Conservation (phyloP, 2,797 vertebrate genomes). For the Eremophila alpestris region DNA sequence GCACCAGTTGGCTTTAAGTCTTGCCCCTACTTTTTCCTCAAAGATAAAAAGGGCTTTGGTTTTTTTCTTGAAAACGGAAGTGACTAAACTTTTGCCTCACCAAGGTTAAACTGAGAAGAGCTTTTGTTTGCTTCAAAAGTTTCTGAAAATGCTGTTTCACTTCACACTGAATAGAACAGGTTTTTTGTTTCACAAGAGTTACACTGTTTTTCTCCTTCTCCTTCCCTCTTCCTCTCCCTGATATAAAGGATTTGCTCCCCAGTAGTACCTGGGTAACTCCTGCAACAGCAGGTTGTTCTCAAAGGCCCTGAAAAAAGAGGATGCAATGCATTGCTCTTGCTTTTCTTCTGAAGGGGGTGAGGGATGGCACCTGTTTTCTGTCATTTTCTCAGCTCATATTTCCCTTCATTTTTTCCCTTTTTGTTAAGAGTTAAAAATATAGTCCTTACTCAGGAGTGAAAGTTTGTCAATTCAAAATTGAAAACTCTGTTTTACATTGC, state of each 20-base stretch:
- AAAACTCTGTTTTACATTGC: neutral
- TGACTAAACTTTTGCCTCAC: neutral
- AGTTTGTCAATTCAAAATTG: neutral
- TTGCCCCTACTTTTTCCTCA: neutral
- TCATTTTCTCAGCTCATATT: neutral
- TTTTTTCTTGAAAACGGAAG: neutral
- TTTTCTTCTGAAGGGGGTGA: neutral
- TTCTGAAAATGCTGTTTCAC: neutral
- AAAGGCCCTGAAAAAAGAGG: neutral
- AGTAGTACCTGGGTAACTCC: neutral
- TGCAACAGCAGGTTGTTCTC: neutral
- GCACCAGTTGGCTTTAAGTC: neutral
- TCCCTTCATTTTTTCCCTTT: neutral
- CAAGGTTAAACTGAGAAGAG: neutral
- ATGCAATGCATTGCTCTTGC: neutral
- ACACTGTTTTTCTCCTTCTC: neutral
- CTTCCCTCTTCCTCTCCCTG: neutral
- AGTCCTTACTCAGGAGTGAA: neutral
- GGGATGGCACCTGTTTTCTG: neutral
- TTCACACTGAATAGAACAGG: neutral
- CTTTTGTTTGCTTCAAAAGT: neutral
- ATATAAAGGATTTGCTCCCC: neutral
- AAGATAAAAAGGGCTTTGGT: neutral
- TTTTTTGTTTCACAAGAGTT: neutral
- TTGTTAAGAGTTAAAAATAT: neutral